A percentile compares a stretch with the other conserved stretches of the same genome.
Evolutionary conservation across 2,113 vertebrate species (phyloP).

Genomic region (Dinomys branickii): DNA sequence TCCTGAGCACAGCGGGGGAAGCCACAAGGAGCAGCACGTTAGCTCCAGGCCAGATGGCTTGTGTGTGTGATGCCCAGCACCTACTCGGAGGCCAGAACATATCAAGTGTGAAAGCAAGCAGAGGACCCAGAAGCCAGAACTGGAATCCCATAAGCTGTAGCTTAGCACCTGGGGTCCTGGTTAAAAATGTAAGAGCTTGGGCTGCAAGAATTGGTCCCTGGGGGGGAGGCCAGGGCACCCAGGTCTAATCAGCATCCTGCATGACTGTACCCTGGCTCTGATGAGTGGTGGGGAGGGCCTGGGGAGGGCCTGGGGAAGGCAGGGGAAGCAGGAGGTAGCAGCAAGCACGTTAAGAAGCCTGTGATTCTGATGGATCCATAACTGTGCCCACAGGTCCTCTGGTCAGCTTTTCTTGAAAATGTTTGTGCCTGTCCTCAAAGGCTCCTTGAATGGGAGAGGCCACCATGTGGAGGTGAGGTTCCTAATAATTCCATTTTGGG

Average conservation of each 20-base stretch:
- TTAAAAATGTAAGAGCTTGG: constrained; percentile 23
- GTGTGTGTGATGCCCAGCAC: background rate
- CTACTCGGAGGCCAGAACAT: background rate
- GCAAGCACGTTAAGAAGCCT: fast-evolving
- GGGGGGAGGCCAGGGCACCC: background rate
- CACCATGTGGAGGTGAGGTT: background rate
- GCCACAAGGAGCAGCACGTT: background rate
- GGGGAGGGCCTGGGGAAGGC: fast-evolving
- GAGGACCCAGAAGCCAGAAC: background rate
- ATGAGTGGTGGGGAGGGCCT: fast-evolving
- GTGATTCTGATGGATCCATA: background rate
- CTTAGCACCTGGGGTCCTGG: background rate
- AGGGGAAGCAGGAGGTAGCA: no score
- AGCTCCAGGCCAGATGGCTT: constrained; percentile 14
- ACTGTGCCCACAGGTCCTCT: background rate
- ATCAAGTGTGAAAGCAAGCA: background rate
- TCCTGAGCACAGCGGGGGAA: background rate
- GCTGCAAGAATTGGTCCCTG: background rate
- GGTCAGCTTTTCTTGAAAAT: background rate
- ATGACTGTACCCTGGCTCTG: background rate
- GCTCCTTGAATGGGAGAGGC: background rate
- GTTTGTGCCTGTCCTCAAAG: background rate
- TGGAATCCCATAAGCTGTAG: background rate
- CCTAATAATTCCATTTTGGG: background rate
- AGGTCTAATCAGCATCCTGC: background rate